Conservation (phyloP, 2,113 vertebrate species). For the Arvicanthis niloticus region DNA sequence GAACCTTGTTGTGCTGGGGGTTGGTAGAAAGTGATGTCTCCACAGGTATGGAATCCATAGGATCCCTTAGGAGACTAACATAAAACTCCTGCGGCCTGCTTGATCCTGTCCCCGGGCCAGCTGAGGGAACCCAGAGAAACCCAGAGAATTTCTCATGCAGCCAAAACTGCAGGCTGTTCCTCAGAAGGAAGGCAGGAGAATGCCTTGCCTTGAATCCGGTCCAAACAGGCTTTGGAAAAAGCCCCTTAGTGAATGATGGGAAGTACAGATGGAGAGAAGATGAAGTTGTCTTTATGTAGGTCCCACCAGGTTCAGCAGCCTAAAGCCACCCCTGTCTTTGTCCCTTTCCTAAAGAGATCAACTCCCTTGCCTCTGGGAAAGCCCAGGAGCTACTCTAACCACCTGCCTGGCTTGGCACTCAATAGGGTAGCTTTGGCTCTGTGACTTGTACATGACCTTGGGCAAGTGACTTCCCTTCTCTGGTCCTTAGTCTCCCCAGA, state of each 20-base stretch:
- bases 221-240: conserved; percentile 46
- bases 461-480: conserved; percentile 60
- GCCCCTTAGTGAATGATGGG: neutral
- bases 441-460: conserved; percentile 73
- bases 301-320: neutral
- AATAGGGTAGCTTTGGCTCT: neutral
- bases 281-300: neutral
- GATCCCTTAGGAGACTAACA: neutral
- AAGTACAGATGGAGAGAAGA: neutral
- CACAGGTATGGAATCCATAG: neutral
- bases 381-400: neutral
- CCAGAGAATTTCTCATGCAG: conserved; percentile 45
- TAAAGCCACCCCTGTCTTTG: neutral
- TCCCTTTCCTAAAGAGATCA: conserved; percentile 21
- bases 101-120: conserved; percentile 42
- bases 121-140: conserved; percentile 51
- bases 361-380: conserved; percentile 2
- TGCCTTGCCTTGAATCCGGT: conserved; percentile 59
- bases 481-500: neutral
- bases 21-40: conserved; percentile 19
- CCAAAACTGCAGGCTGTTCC: conserved; percentile 55
- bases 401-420: neutral
- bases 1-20: neutral
- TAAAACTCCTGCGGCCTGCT: conserved; percentile 20
- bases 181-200: conserved; percentile 51